Base-by-base conservation (phyloP, 2,888 invertebrate species). In the Lasioglossum pauxillum region DNA sequence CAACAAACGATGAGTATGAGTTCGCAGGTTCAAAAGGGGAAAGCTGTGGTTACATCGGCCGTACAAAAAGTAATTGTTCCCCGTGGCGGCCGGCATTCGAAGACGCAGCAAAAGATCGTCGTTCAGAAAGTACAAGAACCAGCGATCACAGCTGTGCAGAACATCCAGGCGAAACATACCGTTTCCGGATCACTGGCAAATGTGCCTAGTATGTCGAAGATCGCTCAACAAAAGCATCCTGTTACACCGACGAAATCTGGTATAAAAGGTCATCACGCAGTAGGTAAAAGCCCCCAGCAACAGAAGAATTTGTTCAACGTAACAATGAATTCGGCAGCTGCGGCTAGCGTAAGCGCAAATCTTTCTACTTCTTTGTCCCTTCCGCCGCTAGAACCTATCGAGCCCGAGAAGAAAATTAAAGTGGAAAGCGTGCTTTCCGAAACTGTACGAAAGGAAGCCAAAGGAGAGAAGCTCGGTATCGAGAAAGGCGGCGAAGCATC, bases 71-170 rank as follows among this genome's bases (percentile, higher is more conserved):
- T 93, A 12, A 84, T 89, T 38, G 81, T 92, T 44, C 91, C 92
- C 14, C 92, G 92, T 78, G 88, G 88, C 60, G 84, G 85, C 38
- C 92, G 93, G 19, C 93, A 92, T 14, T 53, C 84, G 7, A 94
- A 93, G 87, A 41, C 85, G 8, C 92, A 92, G 75, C 93, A 94
- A 57, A 94, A 93, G 69, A 90, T 94, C 5, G 57, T 93, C 4
- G 89, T 87, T 2, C 92, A 92, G 10, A 92, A 91, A 73, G 46
- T 87, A 31, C 91, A 91, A 60, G 91, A 91, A 19, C 76, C 90
- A 23, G 23, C 60, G 10, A 77, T 84, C 12, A 79, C 88, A 10
- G 38, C 78, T 16, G 83, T 89, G 38, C 90, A 91, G 57, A 90
- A 76, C 77, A 57, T 85, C 23, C 90, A 89, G 2, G n/a, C 88